A percentile compares a stretch with the other conserved stretches of the same genome.
phyloP scores from a whole-genome alignment of 2,888 invertebrate genomes.

The Cephalotes varians region DNA sequence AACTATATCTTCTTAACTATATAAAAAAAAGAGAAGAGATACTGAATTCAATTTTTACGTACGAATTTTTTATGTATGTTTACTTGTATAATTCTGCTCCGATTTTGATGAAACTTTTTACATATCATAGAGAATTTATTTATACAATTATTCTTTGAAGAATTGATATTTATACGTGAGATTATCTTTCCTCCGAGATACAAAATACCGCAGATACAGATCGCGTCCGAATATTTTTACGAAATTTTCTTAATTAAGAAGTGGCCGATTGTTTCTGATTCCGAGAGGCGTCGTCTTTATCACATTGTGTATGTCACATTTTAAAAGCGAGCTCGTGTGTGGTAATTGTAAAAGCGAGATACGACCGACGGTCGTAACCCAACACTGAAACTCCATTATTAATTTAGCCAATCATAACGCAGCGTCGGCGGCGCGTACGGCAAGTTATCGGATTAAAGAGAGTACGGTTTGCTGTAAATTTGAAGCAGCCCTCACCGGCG shows the following conservation, averaged over 20 bases:
- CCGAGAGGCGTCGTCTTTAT: not conserved
- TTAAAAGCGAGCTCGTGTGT: conserved; percentile 29
- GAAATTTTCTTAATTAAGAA: conserved; percentile 10
- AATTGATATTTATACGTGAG: not conserved
- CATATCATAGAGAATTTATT: no score
- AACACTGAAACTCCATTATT: conserved; percentile 52
- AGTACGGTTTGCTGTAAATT: conserved; percentile 51
- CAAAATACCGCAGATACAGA: not conserved
- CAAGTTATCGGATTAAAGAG: conserved; percentile 52
- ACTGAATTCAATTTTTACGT: no score
- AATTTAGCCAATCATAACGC: conserved; percentile 53
- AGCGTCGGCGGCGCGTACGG: conserved; percentile 10
- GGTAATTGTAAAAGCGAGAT: conserved; percentile 34
- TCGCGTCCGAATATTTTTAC: not conserved
- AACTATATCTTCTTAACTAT: no score
- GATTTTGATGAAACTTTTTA: no score
- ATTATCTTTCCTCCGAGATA: not conserved
- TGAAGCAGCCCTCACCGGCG: conserved; percentile 23
- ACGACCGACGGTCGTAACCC: conserved; percentile 43
- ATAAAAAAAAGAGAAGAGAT: no score
- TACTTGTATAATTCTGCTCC: no score
- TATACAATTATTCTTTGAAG: not conserved
- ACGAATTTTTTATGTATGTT: no score
- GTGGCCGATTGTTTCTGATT: not conserved
- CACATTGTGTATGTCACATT: conserved; percentile 23